phyloP scores from a whole-genome alignment of 2,113 vertebrate genomes.

The Ptilorrhoa leucosticta region DNA sequence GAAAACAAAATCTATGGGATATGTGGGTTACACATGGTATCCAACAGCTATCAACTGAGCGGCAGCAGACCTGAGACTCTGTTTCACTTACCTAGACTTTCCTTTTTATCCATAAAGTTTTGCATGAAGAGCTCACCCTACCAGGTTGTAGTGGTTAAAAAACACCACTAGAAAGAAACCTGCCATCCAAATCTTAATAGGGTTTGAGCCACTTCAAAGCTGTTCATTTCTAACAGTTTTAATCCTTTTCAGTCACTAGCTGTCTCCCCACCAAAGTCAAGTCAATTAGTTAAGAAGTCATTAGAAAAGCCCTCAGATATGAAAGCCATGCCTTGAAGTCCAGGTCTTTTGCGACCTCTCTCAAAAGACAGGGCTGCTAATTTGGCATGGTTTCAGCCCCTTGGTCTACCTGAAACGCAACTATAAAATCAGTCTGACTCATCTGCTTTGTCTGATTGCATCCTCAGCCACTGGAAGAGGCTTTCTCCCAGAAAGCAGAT shows the following conservation, averaged over 20 bases:
- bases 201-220: constrained; percentile 70
- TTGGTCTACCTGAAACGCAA: neutral
- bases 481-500: neutral
- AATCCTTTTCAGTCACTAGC: constrained; percentile 67
- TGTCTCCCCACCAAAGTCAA: constrained; percentile 50
- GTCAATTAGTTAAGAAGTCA: constrained; percentile 70
- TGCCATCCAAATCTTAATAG: constrained; percentile 59
- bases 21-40: neutral
- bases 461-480: neutral
- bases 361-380: neutral
- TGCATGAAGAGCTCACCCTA: constrained; percentile 6
- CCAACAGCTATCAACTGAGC: neutral
- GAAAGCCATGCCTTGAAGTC: constrained; percentile 43
- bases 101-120: neutral
- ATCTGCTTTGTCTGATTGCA: neutral
- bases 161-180: constrained; percentile 53
- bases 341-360: neutral
- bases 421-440: neutral
- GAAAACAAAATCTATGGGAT: neutral
- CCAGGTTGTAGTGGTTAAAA: constrained; percentile 58
- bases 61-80: neutral
- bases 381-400: neutral
- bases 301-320: constrained; percentile 57
- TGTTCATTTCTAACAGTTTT: constrained; percentile 54
- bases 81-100: neutral